Base-by-base conservation (phyloP, 2,888 invertebrate species). In the Microplitis deprimator region DNA sequence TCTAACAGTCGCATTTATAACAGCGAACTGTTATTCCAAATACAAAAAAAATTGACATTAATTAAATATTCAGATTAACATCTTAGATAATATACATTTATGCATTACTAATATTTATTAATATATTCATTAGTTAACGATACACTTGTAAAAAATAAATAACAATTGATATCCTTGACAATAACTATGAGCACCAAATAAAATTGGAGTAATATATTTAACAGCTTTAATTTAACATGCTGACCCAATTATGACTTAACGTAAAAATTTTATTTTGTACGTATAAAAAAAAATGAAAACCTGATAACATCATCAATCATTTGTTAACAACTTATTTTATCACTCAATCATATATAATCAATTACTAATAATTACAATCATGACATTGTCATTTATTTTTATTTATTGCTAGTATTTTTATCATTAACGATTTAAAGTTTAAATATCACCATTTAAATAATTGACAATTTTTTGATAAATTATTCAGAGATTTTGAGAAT, bases 41-140 rank as follows among this genome's bases (percentile, higher is more conserved):
- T 13, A 39, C 39, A 73, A 50, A 16, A 73, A 10, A 73, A 17
- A 50, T 5, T 62, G 17, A 62, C 41, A 61, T 13, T 50, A 13
- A 50, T 50, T 50, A 50, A 50, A 50, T 50, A 50, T 50, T 50
- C 50, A 50, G 13, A 50, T 50, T 50, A 50, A 50, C 50, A 50
- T 50, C 8, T 50, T 13, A 29, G 4, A 29, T 29, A 29, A 29
- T 59, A 59, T 59, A 59, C n/a, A 59, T 59, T 59, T 59, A 59
- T 59, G 59, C n/a, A 10, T 59, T 17, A 17, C 20, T 62, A 64
- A 75, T 71, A 77, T 70, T 73, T 71, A 41, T 68, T 71, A 59
- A 64, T 72, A 65, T 75, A 72, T 74, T 60, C 29, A 77, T 69
- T 70, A 68, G 68, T 69, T 16, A 69, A 72, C 16, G 16, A 72